These are phyloP conservation scores for Gallinago undulata DNA, from an alignment of 2,113 vertebrate species.

Conservation along the genomic window DNA sequence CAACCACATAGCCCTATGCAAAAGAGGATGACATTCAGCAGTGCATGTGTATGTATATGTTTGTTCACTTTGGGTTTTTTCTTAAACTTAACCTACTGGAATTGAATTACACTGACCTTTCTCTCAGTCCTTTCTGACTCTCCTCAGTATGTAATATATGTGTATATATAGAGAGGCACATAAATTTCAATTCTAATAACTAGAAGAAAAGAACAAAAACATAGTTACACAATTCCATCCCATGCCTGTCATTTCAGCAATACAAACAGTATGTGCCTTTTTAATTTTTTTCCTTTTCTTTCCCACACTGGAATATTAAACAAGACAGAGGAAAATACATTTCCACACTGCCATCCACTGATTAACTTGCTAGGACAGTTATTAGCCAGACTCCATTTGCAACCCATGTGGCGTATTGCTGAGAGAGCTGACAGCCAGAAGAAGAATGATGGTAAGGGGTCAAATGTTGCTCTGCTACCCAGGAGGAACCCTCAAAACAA, in stretches of 20 bases:
- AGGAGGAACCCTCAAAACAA: neutral
- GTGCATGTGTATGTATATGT: neutral
- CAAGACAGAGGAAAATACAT: neutral
- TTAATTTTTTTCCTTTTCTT: neutral
- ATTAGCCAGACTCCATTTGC: constrained; percentile 1
- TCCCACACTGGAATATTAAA: neutral
- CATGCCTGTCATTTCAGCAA: neutral
- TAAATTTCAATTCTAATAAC: constrained; percentile 1
- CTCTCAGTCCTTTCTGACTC: neutral
- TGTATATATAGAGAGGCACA: neutral
- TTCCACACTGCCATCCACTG: constrained; percentile 37
- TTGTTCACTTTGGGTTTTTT: neutral
- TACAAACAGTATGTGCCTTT: neutral
- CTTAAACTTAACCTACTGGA: neutral
- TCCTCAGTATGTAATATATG: neutral
- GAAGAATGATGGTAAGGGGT: neutral
- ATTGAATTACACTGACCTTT: constrained; percentile 37
- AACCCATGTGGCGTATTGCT: neutral
- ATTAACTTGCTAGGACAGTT: constrained; percentile 11
- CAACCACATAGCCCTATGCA: neutral
- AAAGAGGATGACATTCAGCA: neutral
- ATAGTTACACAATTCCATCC: neutral
- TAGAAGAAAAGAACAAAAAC: neutral
- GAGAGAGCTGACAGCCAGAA: constrained; percentile 30
- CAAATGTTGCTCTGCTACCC: neutral